phyloP scores from a whole-genome alignment of 2,113 vertebrate genomes.

The Rhea pennata region DNA sequence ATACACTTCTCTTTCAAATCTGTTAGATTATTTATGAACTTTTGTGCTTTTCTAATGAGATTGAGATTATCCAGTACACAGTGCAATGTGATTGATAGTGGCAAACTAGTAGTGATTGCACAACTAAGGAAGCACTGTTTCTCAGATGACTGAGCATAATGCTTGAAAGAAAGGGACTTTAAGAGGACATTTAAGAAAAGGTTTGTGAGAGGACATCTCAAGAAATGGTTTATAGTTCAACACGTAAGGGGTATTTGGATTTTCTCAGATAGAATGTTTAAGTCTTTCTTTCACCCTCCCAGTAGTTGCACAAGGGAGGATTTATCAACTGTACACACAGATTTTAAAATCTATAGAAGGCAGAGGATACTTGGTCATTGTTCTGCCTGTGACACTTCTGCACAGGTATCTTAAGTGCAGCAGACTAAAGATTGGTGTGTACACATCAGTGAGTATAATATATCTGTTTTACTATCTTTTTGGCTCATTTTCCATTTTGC shows the following conservation, averaged over 20 bases:
- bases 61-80: neutral
- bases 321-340: neutral
- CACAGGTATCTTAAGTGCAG: neutral
- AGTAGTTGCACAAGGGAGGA: neutral
- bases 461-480: neutral
- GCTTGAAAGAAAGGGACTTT: neutral
- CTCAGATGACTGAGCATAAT: accelerated
- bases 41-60: neutral
- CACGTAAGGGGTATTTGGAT: neutral
- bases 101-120: neutral
- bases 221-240: neutral
- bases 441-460: neutral
- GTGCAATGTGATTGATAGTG: neutral
- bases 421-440: neutral
- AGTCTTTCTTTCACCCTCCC: neutral
- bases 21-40: neutral
- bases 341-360: neutral
- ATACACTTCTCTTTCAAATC: neutral
- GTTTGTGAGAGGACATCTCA: neutral
- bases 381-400: neutral
- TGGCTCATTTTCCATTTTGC: neutral
- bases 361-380: accelerated
- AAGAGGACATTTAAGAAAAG: no score
- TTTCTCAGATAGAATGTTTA: neutral
- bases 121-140: neutral